Conservation (phyloP, 2,888 invertebrate species). For the Parnassius glacialis region DNA sequence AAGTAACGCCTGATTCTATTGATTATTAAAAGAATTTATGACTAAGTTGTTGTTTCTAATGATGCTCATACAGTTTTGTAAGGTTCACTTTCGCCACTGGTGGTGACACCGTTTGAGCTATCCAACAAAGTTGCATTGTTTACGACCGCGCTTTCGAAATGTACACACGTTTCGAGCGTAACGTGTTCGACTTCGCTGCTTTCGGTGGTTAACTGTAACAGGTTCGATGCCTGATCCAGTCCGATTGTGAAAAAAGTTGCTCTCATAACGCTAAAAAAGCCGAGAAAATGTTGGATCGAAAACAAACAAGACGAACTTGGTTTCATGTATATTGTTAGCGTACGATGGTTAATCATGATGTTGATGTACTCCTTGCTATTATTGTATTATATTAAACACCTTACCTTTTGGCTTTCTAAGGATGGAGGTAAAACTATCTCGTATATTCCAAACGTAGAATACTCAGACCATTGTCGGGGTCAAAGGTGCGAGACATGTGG, state of each 20-base stretch:
- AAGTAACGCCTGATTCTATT: no score
- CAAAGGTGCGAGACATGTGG: no score
- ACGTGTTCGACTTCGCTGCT: conserved; percentile 23
- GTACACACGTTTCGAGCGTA: conserved; percentile 22
- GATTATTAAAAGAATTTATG: no score
- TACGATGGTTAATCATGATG: neutral
- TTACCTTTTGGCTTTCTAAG: no score
- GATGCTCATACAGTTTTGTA: conserved; percentile 9
- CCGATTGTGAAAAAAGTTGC: conserved; percentile 17
- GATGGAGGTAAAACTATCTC: no score
- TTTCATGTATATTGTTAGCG: neutral
- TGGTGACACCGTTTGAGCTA: conserved; percentile 23
- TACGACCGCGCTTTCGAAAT: conserved; percentile 24
- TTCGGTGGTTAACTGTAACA: conserved; percentile 21
- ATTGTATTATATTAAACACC: neutral
- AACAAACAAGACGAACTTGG: neutral
- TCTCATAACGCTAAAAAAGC: conserved; percentile 7
- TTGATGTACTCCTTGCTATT: neutral
- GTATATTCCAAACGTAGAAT: no score
- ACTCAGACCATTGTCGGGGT: no score
- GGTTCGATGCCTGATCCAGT: conserved; percentile 23
- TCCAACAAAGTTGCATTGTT: conserved; percentile 21
- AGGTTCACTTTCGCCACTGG: conserved; percentile 20
- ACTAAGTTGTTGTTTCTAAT: conserved; percentile 2
- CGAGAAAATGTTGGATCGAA: conserved; percentile 5